Conservation (phyloP, 2,888 invertebrate genomes). For the Alloscopus bannaensis region DNA sequence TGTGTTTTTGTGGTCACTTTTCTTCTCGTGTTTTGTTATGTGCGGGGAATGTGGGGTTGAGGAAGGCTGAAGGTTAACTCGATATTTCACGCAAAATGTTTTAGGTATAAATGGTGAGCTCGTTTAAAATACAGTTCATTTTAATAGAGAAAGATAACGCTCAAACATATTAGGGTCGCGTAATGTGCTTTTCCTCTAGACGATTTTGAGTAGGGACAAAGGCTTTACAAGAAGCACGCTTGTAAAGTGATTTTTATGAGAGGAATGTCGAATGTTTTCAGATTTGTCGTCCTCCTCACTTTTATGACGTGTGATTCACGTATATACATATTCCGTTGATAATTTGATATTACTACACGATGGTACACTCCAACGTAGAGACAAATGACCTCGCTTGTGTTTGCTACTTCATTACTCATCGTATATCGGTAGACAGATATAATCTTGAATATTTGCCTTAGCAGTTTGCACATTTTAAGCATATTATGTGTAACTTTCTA, state of each 20-base stretch:
- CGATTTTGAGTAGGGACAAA: no score
- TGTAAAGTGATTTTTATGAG: background rate
- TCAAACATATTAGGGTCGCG: no score
- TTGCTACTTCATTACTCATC: constrained; percentile 31
- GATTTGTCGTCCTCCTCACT: background rate
- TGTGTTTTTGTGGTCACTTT: constrained; percentile 14
- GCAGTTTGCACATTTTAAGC: background rate
- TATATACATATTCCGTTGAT: background rate
- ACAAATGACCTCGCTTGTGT: background rate
- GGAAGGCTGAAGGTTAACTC: constrained; percentile 18
- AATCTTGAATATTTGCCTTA: background rate
- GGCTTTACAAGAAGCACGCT: background rate
- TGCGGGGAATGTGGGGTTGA: constrained; percentile 12
- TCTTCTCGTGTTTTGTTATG: constrained; percentile 5
- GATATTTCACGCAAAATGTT: constrained; percentile 21
- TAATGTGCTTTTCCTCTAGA: no score
- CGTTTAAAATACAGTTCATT: constrained; percentile 20
- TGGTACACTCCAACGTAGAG: background rate
- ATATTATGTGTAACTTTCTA: background rate
- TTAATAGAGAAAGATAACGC: constrained; percentile 9
- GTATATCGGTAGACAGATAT: constrained; percentile 4
- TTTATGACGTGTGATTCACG: background rate
- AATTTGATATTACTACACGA: no score
- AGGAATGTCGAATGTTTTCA: background rate
- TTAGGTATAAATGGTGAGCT: background rate